A percentile compares a stretch with the other conserved stretches of the same genome.
Conservation (phyloP, 2,113 vertebrate genomes). For the Gymnogyps californianus region DNA sequence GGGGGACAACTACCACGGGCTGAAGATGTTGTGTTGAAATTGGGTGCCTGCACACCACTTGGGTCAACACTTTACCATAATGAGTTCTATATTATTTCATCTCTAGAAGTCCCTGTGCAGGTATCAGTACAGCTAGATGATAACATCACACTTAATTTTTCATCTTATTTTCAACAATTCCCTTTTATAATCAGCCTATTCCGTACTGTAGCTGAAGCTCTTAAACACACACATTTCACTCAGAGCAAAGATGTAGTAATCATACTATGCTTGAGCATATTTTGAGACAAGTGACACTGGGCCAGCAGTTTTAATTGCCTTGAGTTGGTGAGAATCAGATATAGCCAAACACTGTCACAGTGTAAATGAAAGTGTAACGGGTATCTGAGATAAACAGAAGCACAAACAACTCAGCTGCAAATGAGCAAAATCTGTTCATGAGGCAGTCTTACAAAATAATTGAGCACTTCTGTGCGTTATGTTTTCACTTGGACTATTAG, state of each 20-base stretch:
- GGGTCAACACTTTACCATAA: not conserved
- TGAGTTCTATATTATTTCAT: not conserved
- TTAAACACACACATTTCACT: not conserved
- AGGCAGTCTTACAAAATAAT: slow-evolving; percentile 32
- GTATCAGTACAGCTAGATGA: not conserved
- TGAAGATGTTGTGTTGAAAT: not conserved
- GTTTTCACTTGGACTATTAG: not conserved
- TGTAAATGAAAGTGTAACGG: slow-evolving; percentile 48
- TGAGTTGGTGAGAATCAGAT: slow-evolving; percentile 47
- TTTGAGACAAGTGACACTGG: slow-evolving; percentile 37
- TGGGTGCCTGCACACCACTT: not conserved
- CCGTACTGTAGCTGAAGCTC: not conserved
- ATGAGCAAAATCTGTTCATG: slow-evolving; percentile 55
- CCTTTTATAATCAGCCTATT: not conserved
- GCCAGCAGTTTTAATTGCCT: slow-evolving; percentile 59
- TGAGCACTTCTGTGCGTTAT: not conserved
- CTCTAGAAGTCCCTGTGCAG: not conserved
- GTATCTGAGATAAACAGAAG: slow-evolving; percentile 48
- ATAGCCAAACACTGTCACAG: slow-evolving; percentile 52
- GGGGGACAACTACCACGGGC: not conserved
- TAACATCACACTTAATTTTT: not conserved
- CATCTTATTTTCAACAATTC: not conserved
- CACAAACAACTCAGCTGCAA: slow-evolving; percentile 55
- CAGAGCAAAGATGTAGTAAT: not conserved
- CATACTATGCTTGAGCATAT: not conserved